Percentiles rank a stretch among this genome's conserved stretches.
These are phyloP conservation scores for Diplodus puntazzo DNA, from an alignment of 2,797 vertebrate species.

Conservation along the genomic window DNA sequence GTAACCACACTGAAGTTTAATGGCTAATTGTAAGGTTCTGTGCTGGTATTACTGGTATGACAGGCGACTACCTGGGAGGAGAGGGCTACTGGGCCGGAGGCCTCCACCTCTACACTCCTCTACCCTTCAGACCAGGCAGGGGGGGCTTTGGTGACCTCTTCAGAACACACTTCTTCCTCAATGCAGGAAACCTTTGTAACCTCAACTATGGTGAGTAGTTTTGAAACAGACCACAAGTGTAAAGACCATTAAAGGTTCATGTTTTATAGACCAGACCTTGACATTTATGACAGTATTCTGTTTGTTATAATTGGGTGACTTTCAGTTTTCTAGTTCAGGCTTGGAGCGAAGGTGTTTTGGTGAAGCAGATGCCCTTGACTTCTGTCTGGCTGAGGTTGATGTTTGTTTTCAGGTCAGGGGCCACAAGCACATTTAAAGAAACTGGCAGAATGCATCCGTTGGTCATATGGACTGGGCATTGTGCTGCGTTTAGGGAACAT, in stretches of 20 bases:
- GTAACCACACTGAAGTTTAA: not conserved
- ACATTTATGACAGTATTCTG: constrained; percentile 2
- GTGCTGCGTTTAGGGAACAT: constrained; percentile 97
- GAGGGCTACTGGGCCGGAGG: constrained; percentile 97
- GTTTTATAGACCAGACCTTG: constrained; percentile 1
- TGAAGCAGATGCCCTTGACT: not conserved
- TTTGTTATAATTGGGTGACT: not conserved
- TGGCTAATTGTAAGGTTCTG: constrained; percentile 42
- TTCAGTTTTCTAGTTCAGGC: not conserved
- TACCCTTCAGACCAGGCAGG: constrained; percentile 94
- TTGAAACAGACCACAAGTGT: not conserved
- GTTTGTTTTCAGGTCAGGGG: constrained; percentile 89
- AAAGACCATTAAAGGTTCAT: not conserved
- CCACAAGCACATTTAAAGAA: constrained; percentile 91
- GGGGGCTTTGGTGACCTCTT: constrained; percentile 97
- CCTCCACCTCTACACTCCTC: constrained; percentile 94
- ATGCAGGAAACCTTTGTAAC: constrained; percentile 97
- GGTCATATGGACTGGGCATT: constrained; percentile 95
- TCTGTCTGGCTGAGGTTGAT: constrained; percentile 1
- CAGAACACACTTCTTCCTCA: constrained; percentile 97
- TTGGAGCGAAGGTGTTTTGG: not conserved
- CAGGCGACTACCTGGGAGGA: constrained; percentile 97
- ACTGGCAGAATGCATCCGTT: constrained; percentile 94
- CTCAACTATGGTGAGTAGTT: constrained; percentile 92
- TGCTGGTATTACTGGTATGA: constrained; percentile 61